Conservation (phyloP, 1,140 invertebrate species). For the Neodiprion virginianus region DNA sequence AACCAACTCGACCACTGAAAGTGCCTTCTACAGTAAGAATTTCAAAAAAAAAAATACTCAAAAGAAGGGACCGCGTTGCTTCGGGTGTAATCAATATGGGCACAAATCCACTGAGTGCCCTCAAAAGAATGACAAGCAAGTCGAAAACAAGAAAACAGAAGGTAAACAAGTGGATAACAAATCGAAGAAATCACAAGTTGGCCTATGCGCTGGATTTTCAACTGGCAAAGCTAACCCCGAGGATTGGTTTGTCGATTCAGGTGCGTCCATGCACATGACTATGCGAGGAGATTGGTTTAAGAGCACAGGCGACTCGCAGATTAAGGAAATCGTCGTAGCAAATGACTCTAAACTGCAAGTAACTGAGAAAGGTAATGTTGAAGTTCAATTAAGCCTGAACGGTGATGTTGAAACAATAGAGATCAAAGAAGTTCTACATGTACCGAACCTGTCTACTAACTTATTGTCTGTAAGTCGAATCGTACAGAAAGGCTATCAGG, state of each 20-base stretch:
- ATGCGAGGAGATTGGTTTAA: constrained; percentile 30
- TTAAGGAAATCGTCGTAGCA: not conserved
- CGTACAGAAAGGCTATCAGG: not conserved
- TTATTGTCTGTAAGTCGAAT: constrained; percentile 16
- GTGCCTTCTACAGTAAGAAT: constrained; percentile 6
- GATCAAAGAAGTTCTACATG: constrained; percentile 15
- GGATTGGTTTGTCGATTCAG: constrained; percentile 40
- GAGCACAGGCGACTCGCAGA: constrained; percentile 9
- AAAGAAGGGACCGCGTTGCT: not conserved
- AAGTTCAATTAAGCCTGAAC: not conserved
- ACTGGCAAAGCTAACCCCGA: constrained; percentile 28
- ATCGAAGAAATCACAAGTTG: not conserved
- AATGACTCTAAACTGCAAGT: not conserved
- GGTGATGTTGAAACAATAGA: constrained; percentile 4
- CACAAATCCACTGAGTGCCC: not conserved
- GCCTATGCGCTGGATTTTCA: constrained; percentile 23
- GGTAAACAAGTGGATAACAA: not conserved
- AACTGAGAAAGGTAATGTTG: not conserved
- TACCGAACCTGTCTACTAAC: constrained; percentile 16
- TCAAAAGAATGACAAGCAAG: not conserved
- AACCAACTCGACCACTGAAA: not conserved
- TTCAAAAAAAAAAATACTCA: not conserved
- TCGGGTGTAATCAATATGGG: not conserved
- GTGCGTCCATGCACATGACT: constrained; percentile 40
- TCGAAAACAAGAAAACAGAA: constrained; percentile 8